A percentile compares a stretch with the other conserved stretches of the same genome.
phyloP scores from a whole-genome alignment of 2,888 invertebrate species.

The Punctoribates punctum region DNA sequence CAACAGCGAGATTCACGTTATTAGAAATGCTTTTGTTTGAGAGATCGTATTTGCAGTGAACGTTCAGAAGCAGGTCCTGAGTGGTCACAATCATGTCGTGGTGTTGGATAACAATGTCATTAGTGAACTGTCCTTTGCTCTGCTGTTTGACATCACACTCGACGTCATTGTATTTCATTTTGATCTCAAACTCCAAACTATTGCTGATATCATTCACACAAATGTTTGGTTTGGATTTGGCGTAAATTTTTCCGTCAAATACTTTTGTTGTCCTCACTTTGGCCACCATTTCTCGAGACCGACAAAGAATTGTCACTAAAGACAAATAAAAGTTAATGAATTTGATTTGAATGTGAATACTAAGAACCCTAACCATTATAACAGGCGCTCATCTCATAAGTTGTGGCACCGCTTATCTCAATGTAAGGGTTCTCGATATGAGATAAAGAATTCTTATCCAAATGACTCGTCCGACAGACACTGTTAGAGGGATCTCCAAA shows the following conservation, averaged over 20 bases:
- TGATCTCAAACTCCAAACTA: conserved; percentile 81
- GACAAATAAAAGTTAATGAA: background rate
- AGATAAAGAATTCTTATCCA: conserved; percentile 79
- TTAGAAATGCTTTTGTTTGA: conserved; percentile 91
- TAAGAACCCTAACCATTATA: conserved; percentile 64
- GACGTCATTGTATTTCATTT: conserved; percentile 85
- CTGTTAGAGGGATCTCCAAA: conserved; percentile 89
- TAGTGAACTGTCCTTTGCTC: conserved; percentile 77
- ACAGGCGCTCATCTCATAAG: conserved; percentile 86
- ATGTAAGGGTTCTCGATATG: conserved; percentile 57
- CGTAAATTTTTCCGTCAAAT: conserved; percentile 91
- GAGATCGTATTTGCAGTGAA: conserved; percentile 88
- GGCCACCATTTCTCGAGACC: conserved; percentile 83
- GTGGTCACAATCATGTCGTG: conserved; percentile 93
- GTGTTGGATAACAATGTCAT: conserved; percentile 85
- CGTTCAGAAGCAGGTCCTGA: conserved; percentile 84
- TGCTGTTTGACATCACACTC: conserved; percentile 84
- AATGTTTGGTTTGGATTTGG: conserved; percentile 87
- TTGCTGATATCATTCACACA: conserved; percentile 84
- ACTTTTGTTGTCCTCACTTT: conserved; percentile 84
- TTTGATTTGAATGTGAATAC: background rate
- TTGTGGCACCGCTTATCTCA: conserved; percentile 77
- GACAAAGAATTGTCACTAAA: conserved; percentile 75
- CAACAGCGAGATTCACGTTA: conserved; percentile 47
- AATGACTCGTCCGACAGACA: conserved; percentile 87